Evolutionary conservation across 2,797 vertebrate species (phyloP).

Genomic region (Australoheros facetus): DNA sequence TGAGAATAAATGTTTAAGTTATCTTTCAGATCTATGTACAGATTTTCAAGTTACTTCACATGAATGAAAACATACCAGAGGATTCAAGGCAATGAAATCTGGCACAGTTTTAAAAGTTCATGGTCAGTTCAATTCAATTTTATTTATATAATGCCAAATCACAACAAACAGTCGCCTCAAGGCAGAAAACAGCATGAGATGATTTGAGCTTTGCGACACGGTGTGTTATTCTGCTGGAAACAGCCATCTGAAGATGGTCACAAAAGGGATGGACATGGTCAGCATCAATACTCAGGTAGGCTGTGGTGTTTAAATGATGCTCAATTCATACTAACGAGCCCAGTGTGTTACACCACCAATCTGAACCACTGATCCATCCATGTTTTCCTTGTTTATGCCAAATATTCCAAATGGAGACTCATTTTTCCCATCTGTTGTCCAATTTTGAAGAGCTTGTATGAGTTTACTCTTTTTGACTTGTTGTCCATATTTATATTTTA

Average conservation of each 20-base stretch:
- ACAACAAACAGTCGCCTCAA: no score
- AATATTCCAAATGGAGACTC: background rate
- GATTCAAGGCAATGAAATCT: background rate
- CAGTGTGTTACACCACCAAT: background rate
- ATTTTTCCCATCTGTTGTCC: background rate
- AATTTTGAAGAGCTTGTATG: background rate
- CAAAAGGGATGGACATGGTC: background rate
- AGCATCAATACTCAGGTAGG: background rate
- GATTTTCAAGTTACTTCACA: background rate
- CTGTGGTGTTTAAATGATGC: background rate
- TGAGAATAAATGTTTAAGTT: background rate
- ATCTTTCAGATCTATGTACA: background rate
- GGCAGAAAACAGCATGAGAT: background rate
- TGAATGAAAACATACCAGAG: background rate
- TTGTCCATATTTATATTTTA: no score
- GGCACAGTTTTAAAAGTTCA: fast-evolving
- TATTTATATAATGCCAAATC: no score
- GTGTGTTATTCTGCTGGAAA: background rate
- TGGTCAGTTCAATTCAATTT: background rate
- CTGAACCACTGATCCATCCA: background rate
- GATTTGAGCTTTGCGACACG: background rate
- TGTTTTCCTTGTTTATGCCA: background rate
- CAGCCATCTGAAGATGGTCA: background rate
- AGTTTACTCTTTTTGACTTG: no score
- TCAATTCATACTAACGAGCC: background rate